Base-by-base conservation (phyloP, 2,797 vertebrate species). In the Chromobotia macracanthus region DNA sequence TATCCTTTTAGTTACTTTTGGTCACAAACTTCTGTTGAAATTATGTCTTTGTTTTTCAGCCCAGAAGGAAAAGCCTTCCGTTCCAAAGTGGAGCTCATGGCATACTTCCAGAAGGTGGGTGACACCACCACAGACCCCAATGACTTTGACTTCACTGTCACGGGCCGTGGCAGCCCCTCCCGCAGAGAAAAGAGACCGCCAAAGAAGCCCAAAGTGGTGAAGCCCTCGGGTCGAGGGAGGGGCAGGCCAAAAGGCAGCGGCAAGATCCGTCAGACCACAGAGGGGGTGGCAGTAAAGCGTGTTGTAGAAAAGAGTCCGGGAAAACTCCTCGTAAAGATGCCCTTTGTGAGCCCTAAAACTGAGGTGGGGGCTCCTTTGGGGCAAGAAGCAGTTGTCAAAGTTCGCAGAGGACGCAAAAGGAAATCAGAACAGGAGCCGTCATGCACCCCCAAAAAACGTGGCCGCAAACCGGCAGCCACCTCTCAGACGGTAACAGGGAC, bases 81-180 rank as follows among this genome's bases (percentile, higher is more conserved):
- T 65, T 98, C 97, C 87, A 97, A 98, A 92, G 97, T 97, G 90
- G 97, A 98, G 89, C 95, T 98, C 46, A 95, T 96, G 72, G 95
- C 96, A 0, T 95, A 95, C 93, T 98, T 98, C 91, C 95, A 97
- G 90, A 98, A 97, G 91, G 95, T 98, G 38, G 96, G 97, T 0
- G 96, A 98, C 90, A 96, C 95, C 48, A 94, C 95, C 75, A 95
- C 97, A 18, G 95, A 98, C 89, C 96, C 97, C 80, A 97, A 97
- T 83, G 97, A 98, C 87, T 98, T 98, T 89, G 97, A 98, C 90
- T 98, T 98, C 90, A 98, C 97, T 0, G 97, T 98, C 77, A 98
- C 96, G 0, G 97, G 97, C 15, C 94, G 97, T 25, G 96, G 97
- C 41, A 97, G 96, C 89, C 96, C 97, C 0, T 97, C 96, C 0